Base-by-base conservation (phyloP, 64 coral and sea anemone genomes). In the Stylophora pistillata region DNA sequence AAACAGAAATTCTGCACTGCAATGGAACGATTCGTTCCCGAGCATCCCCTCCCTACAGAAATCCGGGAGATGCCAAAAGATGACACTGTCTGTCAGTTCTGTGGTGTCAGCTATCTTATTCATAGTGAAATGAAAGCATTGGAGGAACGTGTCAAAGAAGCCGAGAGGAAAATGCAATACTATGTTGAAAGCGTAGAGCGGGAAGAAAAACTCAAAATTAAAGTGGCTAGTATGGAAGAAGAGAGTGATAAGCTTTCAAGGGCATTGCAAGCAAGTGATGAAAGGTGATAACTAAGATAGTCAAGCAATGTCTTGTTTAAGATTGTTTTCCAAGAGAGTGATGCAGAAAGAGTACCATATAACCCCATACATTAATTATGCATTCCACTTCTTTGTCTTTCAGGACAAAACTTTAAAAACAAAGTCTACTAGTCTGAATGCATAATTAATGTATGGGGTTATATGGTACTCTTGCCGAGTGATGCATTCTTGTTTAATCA, bases 41-140 rank as follows among this genome's bases (percentile, higher is more conserved):
- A 99, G 73, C 93, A 99, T 26, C 97, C 97, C 29, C 74, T 99
- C 7, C 97, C 97, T 13, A 57, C 88, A 58, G 97, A 95, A 87
- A 99, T 99, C 28, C 97, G 93, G 55, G 28, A 78, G 3, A 99
- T 99, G 97, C 79, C 90, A 16, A 79, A 66, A 78, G 97, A 99
- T 65, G 97, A 99, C 56, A 99, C 97, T 27, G 97, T 99, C 0
- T 99, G 97, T 80, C 94, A 99, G 64, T 99, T 99, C 32, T 99
- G 97, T 91, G 97, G 97, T 74, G 97, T 99, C n/a, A 99, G 97
- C 72, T 99, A 99, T 75, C 86, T 99, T 11, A 99, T 99, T 15
- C 97, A 99, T 59, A 99, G 89, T 88, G 97, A 99, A 79, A 93
- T 99, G 93, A 99, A 99, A 60, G 93, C 93, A 57, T 78, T 99